Base-by-base conservation (phyloP, 2,888 invertebrate species). In the Tryphoninae sp. region DNA sequence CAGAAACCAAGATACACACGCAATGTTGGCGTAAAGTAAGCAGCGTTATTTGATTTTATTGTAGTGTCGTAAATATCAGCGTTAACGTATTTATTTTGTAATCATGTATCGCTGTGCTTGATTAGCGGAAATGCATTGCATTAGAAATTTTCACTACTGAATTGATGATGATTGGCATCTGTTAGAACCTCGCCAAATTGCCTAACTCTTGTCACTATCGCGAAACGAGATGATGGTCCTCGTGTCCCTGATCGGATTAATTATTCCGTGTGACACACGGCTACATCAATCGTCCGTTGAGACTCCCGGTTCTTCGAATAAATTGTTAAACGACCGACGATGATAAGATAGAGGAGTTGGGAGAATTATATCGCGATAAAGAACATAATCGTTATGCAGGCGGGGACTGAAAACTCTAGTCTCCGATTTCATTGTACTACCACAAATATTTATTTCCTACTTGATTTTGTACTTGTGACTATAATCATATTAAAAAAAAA, bases 391-490 rank as follows among this genome's bases (percentile, higher is more conserved):
- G 82, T 84, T 85, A 84, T 75, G 84, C 84, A 84, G 84, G 78
- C 78, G 88, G 87, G 86, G 89, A 89, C 88, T 89, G 87, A 72
- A 78, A 83, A 85, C 84, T 87, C 89, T 89, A 89, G 89, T 89
- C 88, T 90, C 88, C 89, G 77, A 77, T 85, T 86, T 86, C 84
- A 87, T 88, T 87, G 85, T 89, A 76, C 22, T 68, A 88, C 83
- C 80, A 86, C 85, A 87, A 88, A 89, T 90, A 90, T 89, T 89
- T 90, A 91, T 89, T 89, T 90, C 89, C 86, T 88, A 89, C 87
- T 89, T 89, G 87, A 88, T 90, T 90, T 90, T 90, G 87, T 90
- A 90, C 88, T 89, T 90, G 87, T 89, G 86, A 89, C 84, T 88
- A 84, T 88, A 87, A 90, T 87, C 87, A 61, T 87, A 88, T 75